phyloP scores from a whole-genome alignment of 2,888 invertebrate genomes.

The Troides helena region DNA sequence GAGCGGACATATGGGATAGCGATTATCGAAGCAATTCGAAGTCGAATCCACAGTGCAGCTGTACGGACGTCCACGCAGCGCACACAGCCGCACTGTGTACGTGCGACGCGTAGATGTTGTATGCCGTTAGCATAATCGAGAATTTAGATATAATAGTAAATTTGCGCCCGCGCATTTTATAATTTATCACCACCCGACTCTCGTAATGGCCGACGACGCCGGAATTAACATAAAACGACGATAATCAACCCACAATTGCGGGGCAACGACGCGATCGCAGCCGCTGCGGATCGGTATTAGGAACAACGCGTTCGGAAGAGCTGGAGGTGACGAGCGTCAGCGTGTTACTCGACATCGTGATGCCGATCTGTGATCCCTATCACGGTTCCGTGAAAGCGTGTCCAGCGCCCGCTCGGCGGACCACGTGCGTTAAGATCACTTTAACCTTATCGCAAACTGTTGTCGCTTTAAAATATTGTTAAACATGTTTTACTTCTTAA shows the following conservation, averaged over 20 bases:
- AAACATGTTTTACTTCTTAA: neutral
- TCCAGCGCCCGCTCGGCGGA: neutral
- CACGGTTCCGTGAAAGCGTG: conserved; percentile 11
- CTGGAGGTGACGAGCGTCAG: conserved; percentile 29
- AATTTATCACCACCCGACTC: conserved; percentile 43
- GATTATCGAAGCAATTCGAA: too few species aligned
- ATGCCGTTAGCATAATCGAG: conserved; percentile 52
- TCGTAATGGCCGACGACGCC: conserved; percentile 51
- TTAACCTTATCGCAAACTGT: neutral
- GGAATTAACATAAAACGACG: conserved; percentile 69
- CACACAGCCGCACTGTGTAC: too few species aligned
- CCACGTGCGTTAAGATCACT: neutral
- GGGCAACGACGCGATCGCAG: conserved; percentile 49
- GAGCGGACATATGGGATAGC: too few species aligned
- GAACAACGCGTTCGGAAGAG: conserved; percentile 36
- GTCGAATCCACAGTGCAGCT: too few species aligned
- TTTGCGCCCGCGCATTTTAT: conserved; percentile 61
- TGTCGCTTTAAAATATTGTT: neutral
- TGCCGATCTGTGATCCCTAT: conserved; percentile 28
- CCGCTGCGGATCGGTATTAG: conserved; percentile 55
- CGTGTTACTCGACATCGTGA: conserved; percentile 22
- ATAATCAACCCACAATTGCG: conserved; percentile 68
- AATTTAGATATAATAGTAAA: conserved; percentile 51
- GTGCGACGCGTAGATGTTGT: conserved; percentile 1
- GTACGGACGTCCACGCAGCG: too few species aligned